A percentile compares a stretch with the other conserved stretches of the same genome.
Evolutionary conservation across 1,140 invertebrate species (phyloP).

Genomic region (Bombus waltoni): DNA sequence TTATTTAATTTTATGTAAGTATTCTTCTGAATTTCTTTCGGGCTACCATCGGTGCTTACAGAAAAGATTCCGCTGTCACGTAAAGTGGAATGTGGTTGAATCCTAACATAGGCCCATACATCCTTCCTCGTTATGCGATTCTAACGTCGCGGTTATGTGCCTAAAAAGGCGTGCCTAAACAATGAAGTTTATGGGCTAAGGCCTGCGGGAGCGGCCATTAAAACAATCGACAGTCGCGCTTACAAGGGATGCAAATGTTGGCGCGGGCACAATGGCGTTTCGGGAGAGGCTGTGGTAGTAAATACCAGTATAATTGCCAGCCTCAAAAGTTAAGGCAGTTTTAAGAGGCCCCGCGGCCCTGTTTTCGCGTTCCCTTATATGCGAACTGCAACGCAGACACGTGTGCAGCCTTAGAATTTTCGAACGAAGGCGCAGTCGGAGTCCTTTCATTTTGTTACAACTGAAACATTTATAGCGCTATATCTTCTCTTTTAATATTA

Average conservation of each 20-base stretch:
- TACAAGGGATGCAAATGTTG: slow-evolving; percentile 74
- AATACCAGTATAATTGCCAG: slow-evolving; percentile 80
- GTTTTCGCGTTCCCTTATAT: slow-evolving; percentile 45
- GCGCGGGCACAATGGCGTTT: slow-evolving; percentile 76
- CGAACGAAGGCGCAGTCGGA: background rate
- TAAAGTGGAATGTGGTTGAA: background rate
- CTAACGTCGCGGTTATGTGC: slow-evolving; percentile 54
- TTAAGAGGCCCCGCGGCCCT: slow-evolving; percentile 46
- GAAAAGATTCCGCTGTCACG: background rate
- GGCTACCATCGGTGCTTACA: background rate
- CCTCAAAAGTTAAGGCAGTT: slow-evolving; percentile 69
- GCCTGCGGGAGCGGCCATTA: slow-evolving; percentile 73
- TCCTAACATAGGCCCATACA: slow-evolving; percentile 20
- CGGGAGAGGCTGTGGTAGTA: slow-evolving; percentile 75
- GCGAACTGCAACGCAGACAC: slow-evolving; percentile 24
- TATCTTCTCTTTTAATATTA: background rate
- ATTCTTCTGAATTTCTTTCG: background rate
- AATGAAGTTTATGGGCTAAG: slow-evolving; percentile 79
- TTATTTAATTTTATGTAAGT: too few relatives aligned
- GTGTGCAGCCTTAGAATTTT: slow-evolving; percentile 31
- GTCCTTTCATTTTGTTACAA: background rate
- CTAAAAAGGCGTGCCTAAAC: slow-evolving; percentile 79
- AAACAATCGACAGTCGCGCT: slow-evolving; percentile 78
- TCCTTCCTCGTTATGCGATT: slow-evolving; percentile 44
- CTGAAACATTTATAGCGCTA: background rate